Evolutionary conservation across 2,888 invertebrate genomes (phyloP), one percentile per base, ranked within the genome.

Genomic region (Dermolepida albohirtum): DNA sequence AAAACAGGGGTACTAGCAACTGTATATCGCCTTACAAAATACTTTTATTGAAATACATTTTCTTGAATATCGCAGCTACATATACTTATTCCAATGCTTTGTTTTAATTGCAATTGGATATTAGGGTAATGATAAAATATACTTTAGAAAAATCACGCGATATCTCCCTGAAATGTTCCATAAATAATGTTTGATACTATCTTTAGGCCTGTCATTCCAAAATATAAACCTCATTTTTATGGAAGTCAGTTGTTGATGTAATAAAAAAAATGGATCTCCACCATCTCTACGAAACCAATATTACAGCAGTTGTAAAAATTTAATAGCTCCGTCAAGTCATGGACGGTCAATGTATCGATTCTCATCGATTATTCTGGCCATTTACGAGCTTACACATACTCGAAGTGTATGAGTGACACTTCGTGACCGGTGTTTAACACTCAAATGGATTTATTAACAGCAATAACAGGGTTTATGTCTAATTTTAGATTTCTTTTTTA

Each of bases 211-310:
- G 41, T 43, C 54, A 16, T 14, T 34, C 6, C 22, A 34, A 59
- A 62, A 62, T 49, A 39, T 62, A 29, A 29, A 47, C 47, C 12
- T 11, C 11, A 11, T 49, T 62, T 62, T 62, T 62, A 62, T 62
- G 59, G 59, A 34, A 62, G 39, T 17, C 59, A 49, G 59, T 62
- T 62, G 59, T 57, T 43, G 27, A 34, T 34, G 12, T 39, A 62
- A 62, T 62, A 34, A 62, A 62, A 59, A 54, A 62, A 62, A 62
- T 49, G 17, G 59, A 34, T 62, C 59, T 47, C 59, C 47, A 29
- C 44, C 59, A 62, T 62, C 59, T 11, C 49, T 47, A 34, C 47
- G 29, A 62, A 47, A 47, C 59, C 47, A 29, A 49, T 47, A 47
- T 47, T 39, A 62, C 47, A 27, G 34, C 34, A 14, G 47, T 34